These are phyloP conservation scores for Meliscaeva auricollis DNA, from an alignment of 2,888 invertebrate species.

Conservation along the genomic window DNA sequence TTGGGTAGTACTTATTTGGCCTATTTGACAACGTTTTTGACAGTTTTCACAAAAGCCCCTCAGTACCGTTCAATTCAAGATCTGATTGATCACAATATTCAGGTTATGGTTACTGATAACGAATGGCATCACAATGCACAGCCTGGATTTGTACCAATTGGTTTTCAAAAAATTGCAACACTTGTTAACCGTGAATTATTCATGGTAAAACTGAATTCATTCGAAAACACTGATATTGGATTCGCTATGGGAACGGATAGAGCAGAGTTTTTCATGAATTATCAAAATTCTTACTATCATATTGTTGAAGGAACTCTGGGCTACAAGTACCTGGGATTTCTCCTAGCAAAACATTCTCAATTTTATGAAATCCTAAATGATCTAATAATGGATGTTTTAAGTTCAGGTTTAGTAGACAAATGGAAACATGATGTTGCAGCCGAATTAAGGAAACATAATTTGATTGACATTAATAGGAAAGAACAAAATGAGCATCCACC, in stretches of 20 bases:
- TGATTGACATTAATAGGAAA: neutral
- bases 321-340: neutral
- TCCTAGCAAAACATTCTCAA: neutral
- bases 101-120: slow-evolving; percentile 9
- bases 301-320: neutral
- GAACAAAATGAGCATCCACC: neutral
- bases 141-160: neutral
- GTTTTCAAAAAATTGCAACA: neutral
- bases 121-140: neutral
- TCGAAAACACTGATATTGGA: neutral
- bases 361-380: neutral
- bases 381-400: neutral
- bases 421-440: neutral
- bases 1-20: slow-evolving; percentile 14
- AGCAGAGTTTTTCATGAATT: neutral
- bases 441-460: neutral
- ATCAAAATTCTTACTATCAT: neutral
- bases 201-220: neutral
- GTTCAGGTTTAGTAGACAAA: neutral
- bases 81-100: slow-evolving; percentile 32
- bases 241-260: neutral
- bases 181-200: neutral
- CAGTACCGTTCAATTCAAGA: slow-evolving; percentile 23
- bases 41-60: slow-evolving; percentile 27
- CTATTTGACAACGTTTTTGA: slow-evolving; percentile 37